phyloP scores from a whole-genome alignment of 2,888 invertebrate genomes.

The Drosophila antonietae region DNA sequence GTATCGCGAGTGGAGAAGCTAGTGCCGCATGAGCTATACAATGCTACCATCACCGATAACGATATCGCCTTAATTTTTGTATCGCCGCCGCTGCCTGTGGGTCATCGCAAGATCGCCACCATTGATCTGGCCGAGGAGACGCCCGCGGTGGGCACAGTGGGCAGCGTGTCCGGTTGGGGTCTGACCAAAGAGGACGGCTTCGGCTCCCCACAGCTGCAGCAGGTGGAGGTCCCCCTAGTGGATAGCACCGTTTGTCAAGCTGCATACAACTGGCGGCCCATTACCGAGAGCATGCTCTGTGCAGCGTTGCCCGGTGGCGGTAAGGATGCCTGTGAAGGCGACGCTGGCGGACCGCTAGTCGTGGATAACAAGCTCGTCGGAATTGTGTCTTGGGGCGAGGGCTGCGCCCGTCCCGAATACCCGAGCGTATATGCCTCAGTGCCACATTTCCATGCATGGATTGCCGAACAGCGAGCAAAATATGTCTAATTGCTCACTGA shows the following conservation, averaged over 20 bases:
- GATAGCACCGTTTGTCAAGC: constrained; percentile 52
- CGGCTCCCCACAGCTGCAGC: constrained; percentile 55
- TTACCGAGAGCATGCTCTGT: constrained; percentile 71
- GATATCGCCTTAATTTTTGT: constrained; percentile 86
- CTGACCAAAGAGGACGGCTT: constrained; percentile 56
- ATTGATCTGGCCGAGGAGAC: constrained; percentile 49
- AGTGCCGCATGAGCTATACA: constrained; percentile 85
- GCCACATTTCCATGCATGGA: constrained; percentile 57
- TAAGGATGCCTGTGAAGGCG: constrained; percentile 75
- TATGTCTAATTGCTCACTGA: constrained; percentile 6
- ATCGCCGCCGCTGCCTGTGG: constrained; percentile 54
- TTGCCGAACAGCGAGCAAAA: constrained; percentile 36
- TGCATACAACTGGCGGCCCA: constrained; percentile 62
- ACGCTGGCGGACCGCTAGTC: constrained; percentile 72
- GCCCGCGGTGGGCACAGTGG: constrained; percentile 54
- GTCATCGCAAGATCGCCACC: constrained; percentile 45
- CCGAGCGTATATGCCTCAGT: constrained; percentile 74
- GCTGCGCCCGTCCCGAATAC: constrained; percentile 65
- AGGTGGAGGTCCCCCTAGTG: constrained; percentile 66
- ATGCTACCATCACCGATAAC: constrained; percentile 82
- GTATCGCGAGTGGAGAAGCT: constrained; percentile 85
- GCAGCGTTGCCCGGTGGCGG: constrained; percentile 65
- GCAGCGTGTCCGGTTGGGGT: constrained; percentile 78
- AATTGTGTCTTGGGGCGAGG: constrained; percentile 77
- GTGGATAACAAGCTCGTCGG: constrained; percentile 52